Evolutionary conservation across 2,888 invertebrate species (phyloP), one percentile per base, ranked within the genome.

Genomic region (Acanthococcus lagerstroemiae): DNA sequence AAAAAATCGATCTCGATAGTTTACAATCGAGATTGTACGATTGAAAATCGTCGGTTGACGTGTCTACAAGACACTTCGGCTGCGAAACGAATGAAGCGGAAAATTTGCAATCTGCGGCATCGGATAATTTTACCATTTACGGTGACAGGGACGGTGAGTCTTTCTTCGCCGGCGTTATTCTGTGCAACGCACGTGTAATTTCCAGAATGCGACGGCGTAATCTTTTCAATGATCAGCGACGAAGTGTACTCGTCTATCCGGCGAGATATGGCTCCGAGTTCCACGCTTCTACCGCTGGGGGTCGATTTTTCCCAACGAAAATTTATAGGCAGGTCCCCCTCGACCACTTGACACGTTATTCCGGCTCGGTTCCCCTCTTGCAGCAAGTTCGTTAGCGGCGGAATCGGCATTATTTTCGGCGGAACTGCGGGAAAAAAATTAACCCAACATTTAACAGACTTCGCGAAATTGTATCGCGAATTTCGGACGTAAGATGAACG

Each of bases 151-250:
- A 90, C 87, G 7, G 87, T 85, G 73, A 86, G 87, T 69, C 83
- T 80, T 73, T 88, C 88, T 4, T 83, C 82, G 12, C 89, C 91
- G 15, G 92, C 92, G 24, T 90, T 83, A 78, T 93, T 93, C 56
- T 85, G 84, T n/a, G 90, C 90, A 63, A 89, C 85, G 77, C 93
- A 93, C n/a, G 91, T 90, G 75, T 91, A 91, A 78, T 90, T 92
- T 73, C 94, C 92, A 72, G 87, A 89, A 76, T 92, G 90, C 60
- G 85, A 82, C 27, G 91, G 89, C 66, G 86, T 85, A 69, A 92
- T 88, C 75, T 86, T 85, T 74, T 92, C 91, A 72, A 92, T 90
- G 72, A 90, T 86, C 71, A 92, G 80, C 57, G 88, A 87, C 46
- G 90, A 87, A 55, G 91, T 88, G 77, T 90, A 92, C 74, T 90